Conservation (phyloP, 1,140 invertebrate species). For the Myzus persicae region DNA sequence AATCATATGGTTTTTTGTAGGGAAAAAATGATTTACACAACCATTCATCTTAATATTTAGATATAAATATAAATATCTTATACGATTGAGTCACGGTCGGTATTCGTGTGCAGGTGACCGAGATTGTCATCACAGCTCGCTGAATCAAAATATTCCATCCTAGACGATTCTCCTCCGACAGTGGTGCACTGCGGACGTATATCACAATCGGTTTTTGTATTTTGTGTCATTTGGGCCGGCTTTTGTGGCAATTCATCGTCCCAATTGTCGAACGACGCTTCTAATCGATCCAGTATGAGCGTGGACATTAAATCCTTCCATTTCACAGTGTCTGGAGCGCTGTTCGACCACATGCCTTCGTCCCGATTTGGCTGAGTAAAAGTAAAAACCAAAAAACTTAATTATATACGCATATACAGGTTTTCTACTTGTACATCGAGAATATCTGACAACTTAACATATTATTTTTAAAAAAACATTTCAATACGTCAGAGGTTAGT, state of each 20-base stretch:
- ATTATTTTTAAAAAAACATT: not conserved
- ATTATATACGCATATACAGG: no score
- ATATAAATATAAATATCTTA: not conserved
- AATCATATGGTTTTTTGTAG: not conserved
- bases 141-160: not conserved
- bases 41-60: not conserved
- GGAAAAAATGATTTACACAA: not conserved
- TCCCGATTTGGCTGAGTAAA: not conserved
- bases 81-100: not conserved
- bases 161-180: not conserved
- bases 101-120: not conserved
- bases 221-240: not conserved
- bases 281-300: not conserved
- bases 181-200: not conserved
- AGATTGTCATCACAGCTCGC: not conserved
- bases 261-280: not conserved
- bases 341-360: not conserved
- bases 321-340: not conserved
- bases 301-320: not conserved
- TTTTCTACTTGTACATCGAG: no score
- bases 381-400: not conserved
- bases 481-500: not conserved
- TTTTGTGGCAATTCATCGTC: not conserved
- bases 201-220: not conserved
- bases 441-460: not conserved